Percentiles rank a stretch among this genome's conserved stretches.
Conservation (phyloP, 2,113 vertebrate genomes). For the Elaphurus davidianus region DNA sequence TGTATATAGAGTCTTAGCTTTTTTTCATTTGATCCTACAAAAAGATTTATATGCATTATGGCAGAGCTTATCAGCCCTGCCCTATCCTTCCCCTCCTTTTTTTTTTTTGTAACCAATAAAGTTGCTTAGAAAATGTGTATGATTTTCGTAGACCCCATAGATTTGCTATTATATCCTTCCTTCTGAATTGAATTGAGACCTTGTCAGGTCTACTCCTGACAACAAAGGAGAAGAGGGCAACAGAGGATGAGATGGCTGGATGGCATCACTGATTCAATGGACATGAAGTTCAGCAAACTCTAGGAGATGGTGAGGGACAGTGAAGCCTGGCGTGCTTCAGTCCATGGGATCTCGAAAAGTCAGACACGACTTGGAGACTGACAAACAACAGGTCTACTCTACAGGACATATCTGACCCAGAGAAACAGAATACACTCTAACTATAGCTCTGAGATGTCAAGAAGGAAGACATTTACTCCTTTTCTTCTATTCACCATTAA, state of each 20-base stretch:
- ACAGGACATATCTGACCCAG: neutral
- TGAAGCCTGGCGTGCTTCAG: too few species aligned
- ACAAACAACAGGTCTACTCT: neutral
- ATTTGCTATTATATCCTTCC: neutral
- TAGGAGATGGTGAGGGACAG: too few species aligned
- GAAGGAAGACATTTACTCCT: neutral
- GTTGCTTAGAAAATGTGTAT: neutral
- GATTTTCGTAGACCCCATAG: neutral
- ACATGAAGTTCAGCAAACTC: too few species aligned
- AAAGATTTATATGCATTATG: neutral
- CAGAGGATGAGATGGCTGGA: too few species aligned
- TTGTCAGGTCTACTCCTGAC: neutral
- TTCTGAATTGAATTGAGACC: neutral
- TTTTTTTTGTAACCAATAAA: neutral
- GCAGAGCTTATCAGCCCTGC: neutral
- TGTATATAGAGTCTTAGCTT: neutral
- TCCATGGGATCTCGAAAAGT: too few species aligned
- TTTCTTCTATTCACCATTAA: neutral
- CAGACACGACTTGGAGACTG: too few species aligned
- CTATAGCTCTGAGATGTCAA: neutral
- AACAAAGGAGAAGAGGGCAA: too few species aligned
- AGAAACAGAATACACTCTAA: neutral
- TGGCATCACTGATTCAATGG: too few species aligned
- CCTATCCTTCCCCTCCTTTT: neutral
- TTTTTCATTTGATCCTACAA: neutral